These are phyloP conservation scores for Seriola rivoliana DNA, from an alignment of 2,113 vertebrate species.

Conservation along the genomic window DNA sequence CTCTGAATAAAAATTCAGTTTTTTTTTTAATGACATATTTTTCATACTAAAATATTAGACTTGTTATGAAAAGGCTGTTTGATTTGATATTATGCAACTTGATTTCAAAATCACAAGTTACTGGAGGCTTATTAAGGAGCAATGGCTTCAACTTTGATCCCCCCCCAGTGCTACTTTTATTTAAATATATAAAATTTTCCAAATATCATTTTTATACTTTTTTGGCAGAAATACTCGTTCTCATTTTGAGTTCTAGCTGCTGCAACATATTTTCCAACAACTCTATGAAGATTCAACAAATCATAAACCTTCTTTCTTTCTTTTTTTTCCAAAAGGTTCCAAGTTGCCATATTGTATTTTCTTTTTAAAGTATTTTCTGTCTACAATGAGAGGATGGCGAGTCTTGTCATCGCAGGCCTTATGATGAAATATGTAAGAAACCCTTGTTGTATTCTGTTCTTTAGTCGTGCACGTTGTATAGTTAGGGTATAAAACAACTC, in stretches of 20 bases:
- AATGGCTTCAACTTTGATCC: not conserved
- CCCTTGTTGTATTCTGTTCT: not conserved
- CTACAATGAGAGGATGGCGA: not conserved
- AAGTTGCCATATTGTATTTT: not conserved
- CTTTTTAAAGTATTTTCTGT: not conserved
- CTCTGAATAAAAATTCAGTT: not conserved
- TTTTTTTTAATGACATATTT: not conserved
- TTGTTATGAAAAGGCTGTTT: not conserved
- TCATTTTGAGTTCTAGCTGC: not conserved
- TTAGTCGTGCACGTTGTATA: not conserved
- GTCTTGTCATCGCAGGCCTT: not conserved
- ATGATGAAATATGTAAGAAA: slow-evolving; percentile 25
- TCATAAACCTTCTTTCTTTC: not conserved
- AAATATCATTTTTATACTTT: not conserved
- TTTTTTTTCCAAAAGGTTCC: not conserved
- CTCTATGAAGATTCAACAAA: not conserved
- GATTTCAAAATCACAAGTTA: not conserved
- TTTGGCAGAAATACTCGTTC: not conserved
- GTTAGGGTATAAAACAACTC: not conserved
- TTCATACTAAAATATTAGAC: not conserved
- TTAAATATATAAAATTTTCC: not conserved
- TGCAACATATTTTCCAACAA: not conserved
- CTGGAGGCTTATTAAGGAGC: not conserved
- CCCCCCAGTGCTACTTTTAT: not conserved
- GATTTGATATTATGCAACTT: not conserved